These are phyloP conservation scores for Melolontha melolontha DNA, from an alignment of 2,888 invertebrate species.

Conservation along the genomic window DNA sequence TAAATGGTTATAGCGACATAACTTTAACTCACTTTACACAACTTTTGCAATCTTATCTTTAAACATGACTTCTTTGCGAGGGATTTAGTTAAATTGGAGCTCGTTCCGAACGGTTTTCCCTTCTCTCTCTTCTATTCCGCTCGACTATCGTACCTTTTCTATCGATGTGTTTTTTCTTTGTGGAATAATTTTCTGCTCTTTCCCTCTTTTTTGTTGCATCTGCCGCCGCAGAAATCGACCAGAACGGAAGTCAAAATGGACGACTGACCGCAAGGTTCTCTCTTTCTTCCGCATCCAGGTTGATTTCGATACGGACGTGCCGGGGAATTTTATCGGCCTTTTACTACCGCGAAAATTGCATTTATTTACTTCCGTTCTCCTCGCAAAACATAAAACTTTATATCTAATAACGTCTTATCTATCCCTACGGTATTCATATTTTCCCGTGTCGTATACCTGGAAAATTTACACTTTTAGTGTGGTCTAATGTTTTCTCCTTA, in stretches of 20 bases:
- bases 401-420: constrained; percentile 39
- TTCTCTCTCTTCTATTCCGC: constrained; percentile 5
- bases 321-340: constrained; percentile 34
- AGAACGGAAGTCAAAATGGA: constrained; percentile 18
- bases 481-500: constrained; percentile 18
- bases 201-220: constrained; percentile 17
- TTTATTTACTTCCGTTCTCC: constrained; percentile 40
- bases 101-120: constrained; percentile 49
- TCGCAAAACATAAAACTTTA: constrained; percentile 39
- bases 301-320: constrained; percentile 40
- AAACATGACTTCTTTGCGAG: constrained; percentile 64
- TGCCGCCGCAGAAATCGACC: constrained; percentile 25
- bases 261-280: constrained; percentile 27
- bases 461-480: constrained; percentile 22
- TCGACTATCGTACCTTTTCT: constrained; percentile 2
- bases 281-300: constrained; percentile 24
- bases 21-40: constrained; percentile 65
- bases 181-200: background rate
- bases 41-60: constrained; percentile 70
- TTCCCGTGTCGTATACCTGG: constrained; percentile 1
- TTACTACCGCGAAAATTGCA: constrained; percentile 44
- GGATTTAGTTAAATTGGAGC: constrained; percentile 68
- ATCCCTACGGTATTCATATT: constrained; percentile 24
- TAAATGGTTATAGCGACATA: constrained; percentile 61
- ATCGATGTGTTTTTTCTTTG: background rate